Percentiles rank a stretch among this genome's conserved stretches.
phyloP scores from a whole-genome alignment of 2,113 vertebrate species.

The Crotalus helleri region DNA sequence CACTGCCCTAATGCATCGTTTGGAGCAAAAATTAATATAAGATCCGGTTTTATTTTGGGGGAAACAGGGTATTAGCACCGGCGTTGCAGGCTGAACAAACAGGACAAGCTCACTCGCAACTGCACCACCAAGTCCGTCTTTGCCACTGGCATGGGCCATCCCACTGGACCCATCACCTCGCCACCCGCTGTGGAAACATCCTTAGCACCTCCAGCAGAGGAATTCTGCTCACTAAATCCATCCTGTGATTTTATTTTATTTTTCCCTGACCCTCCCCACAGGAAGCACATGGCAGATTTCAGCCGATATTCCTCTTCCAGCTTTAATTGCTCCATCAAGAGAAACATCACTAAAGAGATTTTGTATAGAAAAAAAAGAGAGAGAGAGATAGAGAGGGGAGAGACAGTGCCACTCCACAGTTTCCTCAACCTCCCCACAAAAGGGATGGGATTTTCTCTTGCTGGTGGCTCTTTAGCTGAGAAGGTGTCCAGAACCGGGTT shows the following conservation, averaged over 20 bases:
- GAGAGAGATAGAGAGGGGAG: too few species aligned
- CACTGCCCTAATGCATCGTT: too few species aligned
- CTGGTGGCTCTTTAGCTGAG: not conserved
- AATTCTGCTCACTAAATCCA: too few species aligned
- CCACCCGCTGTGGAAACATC: not conserved
- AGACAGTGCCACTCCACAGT: not conserved
- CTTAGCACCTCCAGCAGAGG: not conserved
- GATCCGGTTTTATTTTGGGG: too few species aligned
- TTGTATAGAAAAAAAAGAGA: not conserved
- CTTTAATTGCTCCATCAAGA: slow-evolving; percentile 20
- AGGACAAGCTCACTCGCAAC: not conserved
- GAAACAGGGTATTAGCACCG: not conserved
- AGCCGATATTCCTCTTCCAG: not conserved
- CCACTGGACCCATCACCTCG: too few species aligned
- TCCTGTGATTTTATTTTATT: not conserved
- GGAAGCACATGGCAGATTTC: not conserved
- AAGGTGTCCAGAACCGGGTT: not conserved
- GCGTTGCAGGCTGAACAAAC: not conserved
- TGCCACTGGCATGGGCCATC: not conserved
- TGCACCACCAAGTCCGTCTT: not conserved
- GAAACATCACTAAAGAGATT: not conserved
- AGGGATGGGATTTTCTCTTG: not conserved
- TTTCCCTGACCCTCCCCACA: not conserved
- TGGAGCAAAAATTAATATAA: too few species aligned
- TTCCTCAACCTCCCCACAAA: not conserved